Conservation (phyloP, 2,888 invertebrate species). For the Agelastica alni region DNA sequence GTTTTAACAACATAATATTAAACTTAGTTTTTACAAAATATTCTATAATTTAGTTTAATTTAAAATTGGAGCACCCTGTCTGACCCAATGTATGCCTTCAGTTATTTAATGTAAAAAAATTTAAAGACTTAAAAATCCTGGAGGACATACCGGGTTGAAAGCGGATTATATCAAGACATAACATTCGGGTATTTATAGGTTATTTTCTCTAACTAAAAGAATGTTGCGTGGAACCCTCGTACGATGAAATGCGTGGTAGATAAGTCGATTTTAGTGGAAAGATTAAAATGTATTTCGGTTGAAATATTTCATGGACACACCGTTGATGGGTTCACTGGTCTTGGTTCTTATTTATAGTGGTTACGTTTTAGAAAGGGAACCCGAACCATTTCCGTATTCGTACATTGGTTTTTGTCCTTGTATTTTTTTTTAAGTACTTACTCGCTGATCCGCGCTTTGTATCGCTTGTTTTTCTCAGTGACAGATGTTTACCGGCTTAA, state of each 20-base stretch:
- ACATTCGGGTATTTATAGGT: no score
- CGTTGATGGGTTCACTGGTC: slow-evolving; percentile 40
- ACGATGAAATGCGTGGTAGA: slow-evolving; percentile 4
- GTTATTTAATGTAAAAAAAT: no score
- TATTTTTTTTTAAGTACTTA: slow-evolving; percentile 23
- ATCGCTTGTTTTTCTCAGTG: slow-evolving; percentile 7
- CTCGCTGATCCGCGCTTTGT: background rate
- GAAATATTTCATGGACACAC: slow-evolving; percentile 40
- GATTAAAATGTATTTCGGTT: slow-evolving; percentile 33
- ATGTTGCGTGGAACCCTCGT: background rate
- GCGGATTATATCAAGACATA: no score
- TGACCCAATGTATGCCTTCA: no score
- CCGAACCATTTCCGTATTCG: slow-evolving; percentile 37
- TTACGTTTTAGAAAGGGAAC: slow-evolving; percentile 35
- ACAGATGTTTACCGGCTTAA: slow-evolving; percentile 7
- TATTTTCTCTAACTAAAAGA: no score
- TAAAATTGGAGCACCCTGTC: no score
- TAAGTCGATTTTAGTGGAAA: slow-evolving; percentile 20
- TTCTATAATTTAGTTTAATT: no score
- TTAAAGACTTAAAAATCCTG: no score
- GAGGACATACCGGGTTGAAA: no score
- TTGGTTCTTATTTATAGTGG: slow-evolving; percentile 33
- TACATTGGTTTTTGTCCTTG: slow-evolving; percentile 35
- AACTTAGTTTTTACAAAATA: no score
- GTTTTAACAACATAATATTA: no score